Conservation (phyloP, 2,113 vertebrate genomes). For the Spea bombifrons region DNA sequence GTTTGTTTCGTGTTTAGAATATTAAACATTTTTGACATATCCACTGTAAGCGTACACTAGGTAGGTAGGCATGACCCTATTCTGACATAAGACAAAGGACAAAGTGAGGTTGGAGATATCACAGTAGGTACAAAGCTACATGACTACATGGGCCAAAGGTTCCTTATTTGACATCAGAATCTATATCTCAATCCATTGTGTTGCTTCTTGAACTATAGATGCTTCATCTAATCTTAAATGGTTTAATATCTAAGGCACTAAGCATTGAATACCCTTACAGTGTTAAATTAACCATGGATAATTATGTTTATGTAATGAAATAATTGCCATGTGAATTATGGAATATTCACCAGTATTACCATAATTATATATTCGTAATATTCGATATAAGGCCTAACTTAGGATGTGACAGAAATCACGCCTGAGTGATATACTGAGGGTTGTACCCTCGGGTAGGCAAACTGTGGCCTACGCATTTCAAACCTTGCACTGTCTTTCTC, state of each 20-base stretch:
- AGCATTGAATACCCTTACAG: background rate
- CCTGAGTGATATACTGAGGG: background rate
- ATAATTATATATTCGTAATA: conserved; percentile 32
- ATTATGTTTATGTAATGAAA: conserved; percentile 14
- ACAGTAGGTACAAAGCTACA: too few species aligned
- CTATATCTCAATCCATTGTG: too few species aligned
- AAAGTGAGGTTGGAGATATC: too few species aligned
- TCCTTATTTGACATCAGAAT: too few species aligned
- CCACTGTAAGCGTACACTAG: too few species aligned
- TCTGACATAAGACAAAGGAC: too few species aligned
- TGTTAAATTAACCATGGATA: conserved; percentile 6
- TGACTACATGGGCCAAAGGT: too few species aligned
- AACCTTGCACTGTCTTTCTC: background rate
- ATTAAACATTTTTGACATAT: too few species aligned
- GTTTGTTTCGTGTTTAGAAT: too few species aligned
- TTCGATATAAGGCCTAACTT: background rate
- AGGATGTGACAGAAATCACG: conserved; percentile 16
- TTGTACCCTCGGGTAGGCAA: background rate
- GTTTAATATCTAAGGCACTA: background rate
- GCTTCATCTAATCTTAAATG: too few species aligned
- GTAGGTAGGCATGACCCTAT: too few species aligned
- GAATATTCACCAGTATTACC: conserved; percentile 11
- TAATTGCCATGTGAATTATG: conserved; percentile 9
- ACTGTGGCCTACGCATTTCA: background rate
- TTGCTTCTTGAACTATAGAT: too few species aligned